phyloP scores from a whole-genome alignment of 2,888 invertebrate genomes.

The Aphelenchoides bicaudatus region DNA sequence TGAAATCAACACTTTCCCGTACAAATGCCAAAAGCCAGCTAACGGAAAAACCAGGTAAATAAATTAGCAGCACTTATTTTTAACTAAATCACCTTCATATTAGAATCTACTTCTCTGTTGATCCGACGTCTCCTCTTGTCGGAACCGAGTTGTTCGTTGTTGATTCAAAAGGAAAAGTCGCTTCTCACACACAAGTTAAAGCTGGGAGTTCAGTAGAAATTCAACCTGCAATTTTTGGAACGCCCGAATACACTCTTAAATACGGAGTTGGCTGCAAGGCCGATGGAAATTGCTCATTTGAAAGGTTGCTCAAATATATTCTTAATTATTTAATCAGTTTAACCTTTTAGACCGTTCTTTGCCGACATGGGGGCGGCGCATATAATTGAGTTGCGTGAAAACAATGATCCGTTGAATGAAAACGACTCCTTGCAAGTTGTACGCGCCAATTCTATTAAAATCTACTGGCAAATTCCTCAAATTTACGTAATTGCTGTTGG shows the following conservation, averaged over 20 bases:
- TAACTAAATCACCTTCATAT: slow-evolving; percentile 1
- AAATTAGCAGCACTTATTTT: not conserved
- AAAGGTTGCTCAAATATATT: not conserved
- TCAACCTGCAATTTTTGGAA: slow-evolving; percentile 38
- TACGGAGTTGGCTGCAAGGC: slow-evolving; percentile 5
- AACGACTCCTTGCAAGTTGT: not conserved
- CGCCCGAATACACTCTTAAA: not conserved
- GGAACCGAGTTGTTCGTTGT: slow-evolving; percentile 35
- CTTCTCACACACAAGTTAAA: slow-evolving; percentile 9
- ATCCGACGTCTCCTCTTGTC: slow-evolving; percentile 33
- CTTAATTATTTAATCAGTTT: not conserved
- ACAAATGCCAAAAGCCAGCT: slow-evolving; percentile 46
- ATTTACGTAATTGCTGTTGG: slow-evolving; percentile 85
- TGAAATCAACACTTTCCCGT: slow-evolving; percentile 30
- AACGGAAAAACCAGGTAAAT: slow-evolving; percentile 44
- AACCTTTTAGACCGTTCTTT: not conserved
- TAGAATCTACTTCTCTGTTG: slow-evolving; percentile 39
- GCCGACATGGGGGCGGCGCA: slow-evolving; percentile 1
- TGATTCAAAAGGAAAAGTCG: slow-evolving; percentile 23
- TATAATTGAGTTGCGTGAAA: not conserved
- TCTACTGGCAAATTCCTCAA: slow-evolving; percentile 75
- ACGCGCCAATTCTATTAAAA: slow-evolving; percentile 47
- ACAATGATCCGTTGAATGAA: not conserved
- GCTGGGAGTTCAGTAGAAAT: slow-evolving; percentile 36
- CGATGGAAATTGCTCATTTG: not conserved